phyloP scores from a whole-genome alignment of 2,888 invertebrate genomes.

The Scaptomyza tumidula region DNA sequence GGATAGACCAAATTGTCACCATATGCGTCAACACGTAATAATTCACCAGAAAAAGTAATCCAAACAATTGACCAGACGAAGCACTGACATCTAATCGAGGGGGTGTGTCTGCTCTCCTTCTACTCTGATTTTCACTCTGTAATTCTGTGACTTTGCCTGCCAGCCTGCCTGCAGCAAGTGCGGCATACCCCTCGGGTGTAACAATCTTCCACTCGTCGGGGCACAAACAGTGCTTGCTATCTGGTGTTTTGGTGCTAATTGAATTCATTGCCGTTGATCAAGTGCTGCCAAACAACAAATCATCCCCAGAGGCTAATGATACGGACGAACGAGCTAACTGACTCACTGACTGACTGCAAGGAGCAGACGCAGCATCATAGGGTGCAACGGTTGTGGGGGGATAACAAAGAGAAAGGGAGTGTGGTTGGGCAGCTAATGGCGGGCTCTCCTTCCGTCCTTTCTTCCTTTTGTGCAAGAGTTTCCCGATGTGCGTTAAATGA shows the following conservation, averaged over 20 bases:
- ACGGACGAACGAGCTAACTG: constrained; percentile 71
- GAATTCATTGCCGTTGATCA: constrained; percentile 81
- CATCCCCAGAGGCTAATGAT: constrained; percentile 78
- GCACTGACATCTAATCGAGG: constrained; percentile 68
- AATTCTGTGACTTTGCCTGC: constrained; percentile 21
- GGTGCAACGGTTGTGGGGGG: constrained; percentile 29
- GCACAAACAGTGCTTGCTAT: constrained; percentile 34
- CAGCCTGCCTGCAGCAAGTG: constrained; percentile 60
- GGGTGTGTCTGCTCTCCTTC: constrained; percentile 69
- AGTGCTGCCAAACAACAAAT: constrained; percentile 80
- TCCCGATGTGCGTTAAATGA: constrained; percentile 64
- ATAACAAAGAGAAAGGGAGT: not conserved
- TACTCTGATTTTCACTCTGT: not conserved
- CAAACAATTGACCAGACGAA: constrained; percentile 83
- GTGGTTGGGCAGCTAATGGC: constrained; percentile 25
- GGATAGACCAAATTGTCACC: constrained; percentile 82
- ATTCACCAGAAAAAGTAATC: constrained; percentile 85
- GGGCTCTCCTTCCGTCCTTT: constrained; percentile 28
- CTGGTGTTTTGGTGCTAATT: constrained; percentile 79
- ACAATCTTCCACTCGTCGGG: not conserved
- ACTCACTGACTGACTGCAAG: constrained; percentile 44
- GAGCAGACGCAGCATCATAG: constrained; percentile 13
- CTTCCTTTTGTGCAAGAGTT: constrained; percentile 6
- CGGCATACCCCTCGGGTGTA: constrained; percentile 14
- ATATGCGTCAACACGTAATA: constrained; percentile 85